Base-by-base conservation (phyloP, 2,888 invertebrate species). In the Zootermopsis nevadensis region DNA sequence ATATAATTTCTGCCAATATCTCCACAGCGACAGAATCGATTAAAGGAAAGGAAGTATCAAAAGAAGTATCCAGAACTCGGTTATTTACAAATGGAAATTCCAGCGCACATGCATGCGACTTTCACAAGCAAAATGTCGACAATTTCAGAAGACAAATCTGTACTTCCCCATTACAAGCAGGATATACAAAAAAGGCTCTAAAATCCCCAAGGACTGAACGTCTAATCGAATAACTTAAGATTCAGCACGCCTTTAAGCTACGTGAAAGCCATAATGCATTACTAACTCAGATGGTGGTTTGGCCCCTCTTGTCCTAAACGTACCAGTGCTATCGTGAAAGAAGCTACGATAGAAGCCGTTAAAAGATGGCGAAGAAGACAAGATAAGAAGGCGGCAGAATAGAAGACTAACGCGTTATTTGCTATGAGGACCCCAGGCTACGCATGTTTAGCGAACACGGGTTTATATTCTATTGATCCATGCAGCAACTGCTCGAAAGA, bases 301-400 rank as follows among this genome's bases (percentile, higher is more conserved):
- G 27, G 31, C 7, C 69, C 33, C 22, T 69, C 31, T 69, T 69
- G 33, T 22, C 22, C 8, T 69, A 33, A 69, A 22, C 10, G 33
- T 6, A 31, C 1, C 19, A 69, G 69, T 33, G 69, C 19, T 22
- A 8, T 69, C 19, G 2, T 69, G 69, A 69, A 69, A 69, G 69
- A 69, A 69, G 69, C 24, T 30, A 69, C 69, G 69, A 69, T 33
- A 69, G 69, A 69, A 22, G 69, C 69, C 30, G 69, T 69, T 69
- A 69, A 48, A 48, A 69, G 33, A 24, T 33, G 69, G 69, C 19
- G 69, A 69, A 69, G 69, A 69, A 69, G 69, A 69, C 7, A 33
- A 69, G 69, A 69, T 69, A 69, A 69, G 69, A 31, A 33, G 69
- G 69, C 33, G 19, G 69, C 15, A 48, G 15, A 48, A 48, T 19